A percentile compares a stretch with the other conserved stretches of the same genome.
phyloP scores from a whole-genome alignment of 2,113 vertebrate genomes.

The Centropristis striata region DNA sequence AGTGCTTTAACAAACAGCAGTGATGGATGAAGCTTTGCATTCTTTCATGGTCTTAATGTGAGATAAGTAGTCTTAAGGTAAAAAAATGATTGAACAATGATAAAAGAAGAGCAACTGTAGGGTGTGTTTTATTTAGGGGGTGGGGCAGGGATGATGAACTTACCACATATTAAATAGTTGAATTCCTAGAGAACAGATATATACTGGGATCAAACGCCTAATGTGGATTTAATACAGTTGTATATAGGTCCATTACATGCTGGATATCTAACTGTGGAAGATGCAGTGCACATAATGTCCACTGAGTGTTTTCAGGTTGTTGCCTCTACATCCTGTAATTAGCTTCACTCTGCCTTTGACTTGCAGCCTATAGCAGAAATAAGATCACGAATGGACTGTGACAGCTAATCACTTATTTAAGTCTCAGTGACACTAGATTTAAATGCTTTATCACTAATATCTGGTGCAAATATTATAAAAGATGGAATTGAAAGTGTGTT shows the following conservation, averaged over 20 bases:
- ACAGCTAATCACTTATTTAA: not conserved
- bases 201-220: not conserved
- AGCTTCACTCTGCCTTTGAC: not conserved
- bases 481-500: not conserved
- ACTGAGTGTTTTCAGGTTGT: not conserved
- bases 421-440: not conserved
- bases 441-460: not conserved
- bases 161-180: slow-evolving; percentile 1
- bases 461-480: not conserved
- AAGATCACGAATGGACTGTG: too few relatives aligned
- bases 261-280: not conserved
- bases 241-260: not conserved
- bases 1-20: not conserved
- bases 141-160: not conserved
- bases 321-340: not conserved
- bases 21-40: not conserved
- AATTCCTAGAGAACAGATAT: not conserved
- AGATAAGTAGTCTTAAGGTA: slow-evolving; percentile 3
- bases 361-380: not conserved
- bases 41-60: slow-evolving; percentile 50
- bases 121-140: not conserved
- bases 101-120: not conserved
- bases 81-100: slow-evolving; percentile 23
- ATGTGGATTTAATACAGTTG: not conserved
- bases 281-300: not conserved